A percentile compares a stretch with the other conserved stretches of the same genome.
These are phyloP conservation scores for Physella acuta DNA, from an alignment of 1,140 invertebrate genomes.

Conservation along the genomic window DNA sequence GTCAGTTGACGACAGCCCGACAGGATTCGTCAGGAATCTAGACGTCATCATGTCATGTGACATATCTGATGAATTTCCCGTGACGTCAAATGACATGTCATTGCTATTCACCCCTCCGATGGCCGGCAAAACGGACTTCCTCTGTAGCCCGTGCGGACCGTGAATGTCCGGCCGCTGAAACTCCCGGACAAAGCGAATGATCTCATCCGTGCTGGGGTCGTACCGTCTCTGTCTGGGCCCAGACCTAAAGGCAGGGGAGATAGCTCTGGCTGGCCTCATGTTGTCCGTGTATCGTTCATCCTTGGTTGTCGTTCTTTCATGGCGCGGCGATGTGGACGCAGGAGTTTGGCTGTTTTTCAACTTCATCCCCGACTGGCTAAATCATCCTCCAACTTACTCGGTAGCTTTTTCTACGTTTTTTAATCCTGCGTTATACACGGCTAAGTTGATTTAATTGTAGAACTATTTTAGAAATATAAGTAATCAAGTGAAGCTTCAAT, in stretches of 20 bases:
- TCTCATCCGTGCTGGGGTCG: conserved; percentile 6
- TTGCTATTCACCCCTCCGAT: neutral
- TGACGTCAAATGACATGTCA: neutral
- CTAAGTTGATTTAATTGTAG: no score
- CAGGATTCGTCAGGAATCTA: neutral
- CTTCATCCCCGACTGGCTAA: no score
- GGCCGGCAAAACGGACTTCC: neutral
- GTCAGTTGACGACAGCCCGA: neutral
- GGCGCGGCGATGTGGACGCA: no score
- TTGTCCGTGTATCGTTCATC: neutral
- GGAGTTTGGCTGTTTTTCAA: neutral
- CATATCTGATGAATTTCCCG: neutral
- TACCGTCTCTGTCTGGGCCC: neutral
- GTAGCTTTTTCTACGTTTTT: no score
- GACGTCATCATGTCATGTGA: neutral
- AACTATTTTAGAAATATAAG: no score
- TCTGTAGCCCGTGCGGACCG: neutral
- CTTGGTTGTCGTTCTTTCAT: neutral
- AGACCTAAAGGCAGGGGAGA: conserved; percentile 5
- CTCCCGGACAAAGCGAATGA: conserved; percentile 13
- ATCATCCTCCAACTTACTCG: no score
- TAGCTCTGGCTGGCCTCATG: neutral
- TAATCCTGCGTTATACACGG: no score
- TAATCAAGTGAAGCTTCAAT: no score
- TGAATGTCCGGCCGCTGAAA: neutral